Conservation (phyloP, 2,888 invertebrate species). For the Sphaeridia pumilis region DNA sequence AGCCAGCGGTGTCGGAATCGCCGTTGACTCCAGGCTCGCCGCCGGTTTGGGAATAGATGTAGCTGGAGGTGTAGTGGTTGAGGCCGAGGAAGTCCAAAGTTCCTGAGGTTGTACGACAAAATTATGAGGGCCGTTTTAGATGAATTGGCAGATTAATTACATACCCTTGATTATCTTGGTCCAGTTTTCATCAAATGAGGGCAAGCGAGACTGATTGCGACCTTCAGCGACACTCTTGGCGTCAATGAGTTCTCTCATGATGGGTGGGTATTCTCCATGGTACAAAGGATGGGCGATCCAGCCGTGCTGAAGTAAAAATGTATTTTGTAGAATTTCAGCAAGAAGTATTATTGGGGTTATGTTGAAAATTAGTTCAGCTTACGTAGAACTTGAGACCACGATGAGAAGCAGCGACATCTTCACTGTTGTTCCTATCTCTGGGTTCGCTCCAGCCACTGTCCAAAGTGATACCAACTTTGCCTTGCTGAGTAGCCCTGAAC, state of each 20-base stretch:
- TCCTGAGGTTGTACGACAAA: too few relatives aligned
- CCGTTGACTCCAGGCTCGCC: constrained; percentile 18
- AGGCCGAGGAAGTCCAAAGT: constrained; percentile 30
- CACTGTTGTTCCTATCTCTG: constrained; percentile 18
- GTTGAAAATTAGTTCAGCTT: constrained; percentile 1
- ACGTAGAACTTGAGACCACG: constrained; percentile 24
- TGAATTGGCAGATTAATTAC: background rate
- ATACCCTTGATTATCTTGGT: constrained; percentile 26
- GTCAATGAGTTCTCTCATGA: constrained; percentile 28
- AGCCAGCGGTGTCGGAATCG: constrained; percentile 17
- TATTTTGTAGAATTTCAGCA: too few relatives aligned
- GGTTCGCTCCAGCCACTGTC: constrained; percentile 30
- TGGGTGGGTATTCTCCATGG: constrained; percentile 27
- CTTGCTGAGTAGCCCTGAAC: constrained; percentile 33
- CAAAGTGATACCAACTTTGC: constrained; percentile 34
- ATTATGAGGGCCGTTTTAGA: background rate
- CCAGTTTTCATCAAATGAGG: constrained; percentile 24
- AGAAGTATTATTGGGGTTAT: too few relatives aligned
- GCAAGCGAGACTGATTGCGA: constrained; percentile 22
- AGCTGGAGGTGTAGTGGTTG: constrained; percentile 28
- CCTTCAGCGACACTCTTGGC: constrained; percentile 23
- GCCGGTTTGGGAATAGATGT: constrained; percentile 11
- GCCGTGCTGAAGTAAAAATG: constrained; percentile 19
- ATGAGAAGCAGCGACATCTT: constrained; percentile 25
- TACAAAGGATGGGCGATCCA: constrained; percentile 28